Evolutionary conservation across 2,888 invertebrate genomes (phyloP).

Genomic region (Gisinianus flammeolus): DNA sequence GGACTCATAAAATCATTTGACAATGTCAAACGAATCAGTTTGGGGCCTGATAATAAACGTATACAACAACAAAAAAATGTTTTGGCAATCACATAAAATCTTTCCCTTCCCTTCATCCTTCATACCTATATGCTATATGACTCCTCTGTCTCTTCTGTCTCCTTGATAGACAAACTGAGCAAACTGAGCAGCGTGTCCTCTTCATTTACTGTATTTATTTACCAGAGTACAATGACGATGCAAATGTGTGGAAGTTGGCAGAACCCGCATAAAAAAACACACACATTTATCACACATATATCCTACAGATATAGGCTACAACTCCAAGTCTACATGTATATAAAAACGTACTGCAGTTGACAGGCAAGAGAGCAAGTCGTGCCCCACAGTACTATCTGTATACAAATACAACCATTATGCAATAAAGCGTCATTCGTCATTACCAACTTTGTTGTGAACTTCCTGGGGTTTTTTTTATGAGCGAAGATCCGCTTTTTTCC

Average conservation of each 20-base stretch:
- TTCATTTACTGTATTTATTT: neutral
- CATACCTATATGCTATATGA: neutral
- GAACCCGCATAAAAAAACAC: neutral
- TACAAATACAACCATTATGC: conserved; percentile 36
- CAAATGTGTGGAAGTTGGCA: conserved; percentile 16
- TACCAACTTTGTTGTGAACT: conserved; percentile 48
- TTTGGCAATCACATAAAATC: neutral
- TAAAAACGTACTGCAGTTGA: conserved; percentile 7
- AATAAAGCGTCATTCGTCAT: conserved; percentile 44
- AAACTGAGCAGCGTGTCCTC: neutral
- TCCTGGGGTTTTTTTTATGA: conserved; percentile 49
- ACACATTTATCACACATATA: no score
- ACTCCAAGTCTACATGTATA: neutral
- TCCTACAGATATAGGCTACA: neutral
- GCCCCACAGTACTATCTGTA: conserved; percentile 13
- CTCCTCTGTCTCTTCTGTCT: neutral
- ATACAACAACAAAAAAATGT: neutral
- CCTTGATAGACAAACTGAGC: neutral
- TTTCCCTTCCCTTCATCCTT: neutral
- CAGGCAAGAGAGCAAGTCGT: conserved; percentile 9
- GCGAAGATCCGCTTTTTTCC: conserved; percentile 48
- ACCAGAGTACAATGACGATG: conserved; percentile 24
- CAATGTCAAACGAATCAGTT: conserved; percentile 42
- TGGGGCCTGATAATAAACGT: neutral
- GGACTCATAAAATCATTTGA: conserved; percentile 43